These are phyloP conservation scores for Takifugu flavidus DNA, from an alignment of 2,113 vertebrate genomes.

Conservation along the genomic window DNA sequence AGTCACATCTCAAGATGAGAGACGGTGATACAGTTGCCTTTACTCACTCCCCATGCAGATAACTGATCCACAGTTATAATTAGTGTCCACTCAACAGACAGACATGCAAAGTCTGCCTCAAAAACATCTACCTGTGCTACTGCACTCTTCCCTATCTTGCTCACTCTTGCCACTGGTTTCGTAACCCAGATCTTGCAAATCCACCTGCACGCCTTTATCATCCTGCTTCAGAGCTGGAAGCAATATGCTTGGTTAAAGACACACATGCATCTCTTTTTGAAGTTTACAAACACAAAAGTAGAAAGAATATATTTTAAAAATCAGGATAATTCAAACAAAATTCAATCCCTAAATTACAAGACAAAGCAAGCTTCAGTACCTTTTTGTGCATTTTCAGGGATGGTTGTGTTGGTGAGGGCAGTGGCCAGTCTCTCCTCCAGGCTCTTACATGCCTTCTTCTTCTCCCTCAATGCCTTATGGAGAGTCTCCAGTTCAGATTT, in stretches of 20 bases:
- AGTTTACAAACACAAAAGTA: not conserved
- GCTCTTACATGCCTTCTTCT: slow-evolving; percentile 62
- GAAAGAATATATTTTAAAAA: not conserved
- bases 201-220: slow-evolving; percentile 75
- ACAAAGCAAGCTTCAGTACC: slow-evolving; percentile 43
- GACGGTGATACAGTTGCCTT: slow-evolving; percentile 23
- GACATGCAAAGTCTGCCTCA: slow-evolving; percentile 53
- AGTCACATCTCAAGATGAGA: slow-evolving; percentile 12
- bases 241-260: slow-evolving; percentile 45
- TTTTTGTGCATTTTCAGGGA: slow-evolving; percentile 46
- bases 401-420: slow-evolving; percentile 50
- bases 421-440: slow-evolving; percentile 67
- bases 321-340: not conserved
- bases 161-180: slow-evolving; percentile 76
- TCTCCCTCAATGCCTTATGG: slow-evolving; percentile 73
- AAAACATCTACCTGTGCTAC: slow-evolving; percentile 75
- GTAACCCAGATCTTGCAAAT: slow-evolving; percentile 73
- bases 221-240: slow-evolving; percentile 68
- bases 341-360: not conserved
- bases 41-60: slow-evolving; percentile 58
- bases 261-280: not conserved
- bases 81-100: slow-evolving; percentile 58
- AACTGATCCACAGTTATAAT: slow-evolving; percentile 43
- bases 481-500: slow-evolving; percentile 66
- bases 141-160: slow-evolving; percentile 74